phyloP scores from a whole-genome alignment of 2,113 vertebrate genomes.

The Mionectes macconnelli region DNA sequence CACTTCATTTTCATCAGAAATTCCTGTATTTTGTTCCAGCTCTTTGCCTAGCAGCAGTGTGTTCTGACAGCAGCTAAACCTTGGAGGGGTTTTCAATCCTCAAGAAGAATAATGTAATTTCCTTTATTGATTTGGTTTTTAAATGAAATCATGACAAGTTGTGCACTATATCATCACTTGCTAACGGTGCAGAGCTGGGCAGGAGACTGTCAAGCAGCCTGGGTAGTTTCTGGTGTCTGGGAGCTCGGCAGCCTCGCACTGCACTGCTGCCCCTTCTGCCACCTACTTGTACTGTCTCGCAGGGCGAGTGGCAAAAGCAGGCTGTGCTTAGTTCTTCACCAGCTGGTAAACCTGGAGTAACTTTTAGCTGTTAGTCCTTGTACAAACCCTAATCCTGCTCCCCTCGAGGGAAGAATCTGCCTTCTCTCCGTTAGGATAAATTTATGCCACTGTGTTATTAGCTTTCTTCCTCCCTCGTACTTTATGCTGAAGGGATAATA shows the following conservation, averaged over 20 bases:
- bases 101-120: not conserved
- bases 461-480: not conserved
- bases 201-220: not conserved
- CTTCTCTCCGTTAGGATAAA: not conserved
- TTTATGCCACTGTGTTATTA: not conserved
- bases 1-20: not conserved
- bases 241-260: not conserved
- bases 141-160: not conserved
- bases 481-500: not conserved
- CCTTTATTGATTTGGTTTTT: not conserved
- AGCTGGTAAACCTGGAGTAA: not conserved
- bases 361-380: not conserved
- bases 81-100: not conserved
- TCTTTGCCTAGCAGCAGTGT: not conserved
- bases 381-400: not conserved
- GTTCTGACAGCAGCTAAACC: not conserved
- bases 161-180: accelerated
- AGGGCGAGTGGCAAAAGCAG: not conserved
- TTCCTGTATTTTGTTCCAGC: not conserved
- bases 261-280: not conserved
- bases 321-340: not conserved
- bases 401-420: not conserved
- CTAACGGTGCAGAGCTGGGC: not conserved
- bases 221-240: not conserved
- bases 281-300: too few species aligned